A percentile compares a stretch with the other conserved stretches of the same genome.
Conservation (phyloP, 2,888 invertebrate species). For the Plemyria rubiginata region DNA sequence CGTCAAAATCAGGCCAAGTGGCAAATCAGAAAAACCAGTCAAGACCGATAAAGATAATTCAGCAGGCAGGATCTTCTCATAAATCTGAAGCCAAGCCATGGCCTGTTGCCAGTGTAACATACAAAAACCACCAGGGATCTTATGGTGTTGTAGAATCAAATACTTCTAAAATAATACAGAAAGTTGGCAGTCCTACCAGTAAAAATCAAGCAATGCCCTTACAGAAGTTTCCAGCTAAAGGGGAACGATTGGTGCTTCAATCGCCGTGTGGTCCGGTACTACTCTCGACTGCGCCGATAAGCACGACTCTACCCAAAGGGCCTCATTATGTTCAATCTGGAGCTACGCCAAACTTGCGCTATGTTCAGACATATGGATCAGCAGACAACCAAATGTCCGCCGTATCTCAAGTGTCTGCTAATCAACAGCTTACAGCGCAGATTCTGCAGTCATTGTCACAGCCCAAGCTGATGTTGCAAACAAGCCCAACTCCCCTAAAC, state of each 20-base stretch:
- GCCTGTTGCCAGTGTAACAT: constrained; percentile 72
- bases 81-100: constrained; percentile 75
- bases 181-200: constrained; percentile 76
- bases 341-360: constrained; percentile 74
- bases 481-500: constrained; percentile 56
- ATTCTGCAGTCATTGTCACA: constrained; percentile 85
- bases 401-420: constrained; percentile 82
- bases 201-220: constrained; percentile 64
- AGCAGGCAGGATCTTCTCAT: constrained; percentile 71
- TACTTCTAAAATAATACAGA: constrained; percentile 76
- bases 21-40: constrained; percentile 73
- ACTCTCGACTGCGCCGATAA: constrained; percentile 73
- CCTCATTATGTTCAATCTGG: constrained; percentile 81
- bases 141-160: constrained; percentile 70
- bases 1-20: constrained; percentile 69
- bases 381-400: constrained; percentile 69
- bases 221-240: constrained; percentile 69
- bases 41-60: constrained; percentile 84
- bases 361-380: constrained; percentile 74
- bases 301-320: constrained; percentile 71
- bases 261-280: constrained; percentile 78
- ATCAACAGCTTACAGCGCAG: constrained; percentile 86
- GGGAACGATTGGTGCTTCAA: constrained; percentile 74
- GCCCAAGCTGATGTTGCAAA: constrained; percentile 72
- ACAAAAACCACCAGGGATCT: constrained; percentile 67